These are phyloP conservation scores for Microdon myrmicae DNA, from an alignment of 2,888 invertebrate species.

Conservation along the genomic window DNA sequence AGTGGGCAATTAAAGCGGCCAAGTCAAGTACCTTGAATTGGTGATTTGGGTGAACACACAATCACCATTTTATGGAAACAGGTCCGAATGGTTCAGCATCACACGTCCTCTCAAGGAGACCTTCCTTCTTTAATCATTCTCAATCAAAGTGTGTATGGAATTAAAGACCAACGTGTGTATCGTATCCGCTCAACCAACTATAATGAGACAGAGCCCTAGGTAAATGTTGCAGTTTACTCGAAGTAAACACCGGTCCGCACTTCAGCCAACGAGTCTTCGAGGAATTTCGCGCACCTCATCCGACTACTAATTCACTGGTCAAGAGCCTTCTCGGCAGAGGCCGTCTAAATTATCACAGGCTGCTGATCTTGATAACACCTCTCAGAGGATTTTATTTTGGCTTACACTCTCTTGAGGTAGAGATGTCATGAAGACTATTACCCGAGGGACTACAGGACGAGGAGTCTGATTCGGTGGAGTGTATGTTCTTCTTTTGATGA, in stretches of 20 bases:
- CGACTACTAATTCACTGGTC: constrained; percentile 28
- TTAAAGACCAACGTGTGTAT: constrained; percentile 37
- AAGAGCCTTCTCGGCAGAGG: constrained; percentile 13
- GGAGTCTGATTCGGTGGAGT: no score
- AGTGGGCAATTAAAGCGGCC: constrained; percentile 42
- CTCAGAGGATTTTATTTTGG: constrained; percentile 28
- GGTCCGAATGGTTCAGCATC: constrained; percentile 15
- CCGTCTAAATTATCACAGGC: constrained; percentile 30
- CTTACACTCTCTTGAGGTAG: constrained; percentile 17
- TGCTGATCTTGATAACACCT: constrained; percentile 45
- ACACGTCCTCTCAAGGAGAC: constrained; percentile 32
- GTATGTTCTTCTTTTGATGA: no score
- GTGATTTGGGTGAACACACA: constrained; percentile 33
- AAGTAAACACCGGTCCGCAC: constrained; percentile 16
- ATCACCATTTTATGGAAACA: constrained; percentile 23
- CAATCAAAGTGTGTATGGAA: constrained; percentile 39
- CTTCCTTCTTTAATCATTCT: constrained; percentile 36
- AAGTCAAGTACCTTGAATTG: constrained; percentile 45
- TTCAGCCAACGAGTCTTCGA: constrained; percentile 11
- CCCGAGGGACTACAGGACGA: neutral
- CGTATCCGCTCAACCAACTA: constrained; percentile 1
- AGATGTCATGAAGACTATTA: constrained; percentile 16
- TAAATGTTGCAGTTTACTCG: constrained; percentile 36
- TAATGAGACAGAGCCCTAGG: constrained; percentile 28
- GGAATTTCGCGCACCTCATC: constrained; percentile 40